These are phyloP conservation scores for Parapsyche elsis DNA, from an alignment of 1,140 invertebrate genomes.

Conservation along the genomic window DNA sequence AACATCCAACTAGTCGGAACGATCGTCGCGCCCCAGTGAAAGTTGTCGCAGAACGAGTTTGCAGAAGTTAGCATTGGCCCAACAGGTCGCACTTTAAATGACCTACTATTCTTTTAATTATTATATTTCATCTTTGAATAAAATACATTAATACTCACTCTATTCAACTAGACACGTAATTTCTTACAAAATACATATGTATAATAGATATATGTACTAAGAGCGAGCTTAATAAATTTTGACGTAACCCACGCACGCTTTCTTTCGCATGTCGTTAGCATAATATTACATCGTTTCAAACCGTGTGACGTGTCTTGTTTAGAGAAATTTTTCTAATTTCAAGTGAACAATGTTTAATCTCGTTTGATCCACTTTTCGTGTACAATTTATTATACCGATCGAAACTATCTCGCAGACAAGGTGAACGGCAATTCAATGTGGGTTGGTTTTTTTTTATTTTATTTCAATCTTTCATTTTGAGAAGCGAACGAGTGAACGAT, in stretches of 20 bases:
- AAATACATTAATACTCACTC: no score
- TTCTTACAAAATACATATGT: no score
- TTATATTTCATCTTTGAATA: background rate
- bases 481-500: no score
- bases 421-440: conserved; percentile 28
- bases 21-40: conserved; percentile 35
- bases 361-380: conserved; percentile 3
- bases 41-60: conserved; percentile 37
- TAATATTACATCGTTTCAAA: no score
- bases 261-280: no score
- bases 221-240: no score
- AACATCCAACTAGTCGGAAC: background rate
- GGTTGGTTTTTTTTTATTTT: conserved; percentile 1
- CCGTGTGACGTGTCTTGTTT: no score
- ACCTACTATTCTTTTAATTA: conserved; percentile 12
- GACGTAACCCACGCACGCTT: no score
- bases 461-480: background rate
- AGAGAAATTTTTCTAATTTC: no score
- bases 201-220: no score
- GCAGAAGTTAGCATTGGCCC: conserved; percentile 48
- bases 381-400: background rate
- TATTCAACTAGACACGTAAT: no score
- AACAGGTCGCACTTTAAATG: conserved; percentile 18
- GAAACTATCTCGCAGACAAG: conserved; percentile 10
- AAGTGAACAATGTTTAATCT: background rate